A percentile compares a stretch with the other conserved stretches of the same genome.
Conservation (phyloP, 2,888 invertebrate genomes). For the Drosophila testacea region DNA sequence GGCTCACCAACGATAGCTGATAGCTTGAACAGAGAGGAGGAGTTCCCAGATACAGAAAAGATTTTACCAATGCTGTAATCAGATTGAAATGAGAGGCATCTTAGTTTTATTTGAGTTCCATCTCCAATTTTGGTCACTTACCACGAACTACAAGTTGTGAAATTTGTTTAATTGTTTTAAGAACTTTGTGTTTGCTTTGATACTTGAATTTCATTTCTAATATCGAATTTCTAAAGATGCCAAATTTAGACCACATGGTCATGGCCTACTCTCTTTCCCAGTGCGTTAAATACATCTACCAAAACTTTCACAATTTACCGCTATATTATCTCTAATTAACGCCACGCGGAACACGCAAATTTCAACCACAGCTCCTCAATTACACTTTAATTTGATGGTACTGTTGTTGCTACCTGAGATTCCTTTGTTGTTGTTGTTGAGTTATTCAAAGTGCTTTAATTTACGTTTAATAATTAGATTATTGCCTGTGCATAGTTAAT, state of each 20-base stretch:
- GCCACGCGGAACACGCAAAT: slow-evolving; percentile 36
- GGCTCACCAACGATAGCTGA: slow-evolving; percentile 32
- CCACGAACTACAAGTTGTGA: slow-evolving; percentile 30
- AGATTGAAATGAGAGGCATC: neutral
- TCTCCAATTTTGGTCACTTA: slow-evolving; percentile 34
- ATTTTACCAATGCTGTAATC: slow-evolving; percentile 43
- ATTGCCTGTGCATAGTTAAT: slow-evolving; percentile 32
- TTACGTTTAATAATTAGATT: slow-evolving; percentile 39
- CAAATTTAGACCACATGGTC: neutral
- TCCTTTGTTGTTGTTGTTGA: slow-evolving; percentile 20
- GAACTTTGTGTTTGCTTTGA: slow-evolving; percentile 54
- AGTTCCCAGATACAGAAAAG: slow-evolving; percentile 48
- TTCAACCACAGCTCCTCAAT: slow-evolving; percentile 50
- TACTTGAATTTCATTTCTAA: slow-evolving; percentile 71
- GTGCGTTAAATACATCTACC: neutral
- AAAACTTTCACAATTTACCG: neutral
- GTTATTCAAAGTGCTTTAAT: slow-evolving; percentile 47
- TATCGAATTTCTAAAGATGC: slow-evolving; percentile 33
- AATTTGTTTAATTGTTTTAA: slow-evolving; percentile 53
- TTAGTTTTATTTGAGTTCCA: no score
- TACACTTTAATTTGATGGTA: slow-evolving; percentile 36
- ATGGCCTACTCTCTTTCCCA: slow-evolving; percentile 10
- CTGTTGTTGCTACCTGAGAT: slow-evolving; percentile 1
- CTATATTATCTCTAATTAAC: slow-evolving; percentile 50
- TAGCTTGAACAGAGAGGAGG: slow-evolving; percentile 41